Evolutionary conservation across 1,140 invertebrate genomes (phyloP).

Genomic region (Drosophila cardini): DNA sequence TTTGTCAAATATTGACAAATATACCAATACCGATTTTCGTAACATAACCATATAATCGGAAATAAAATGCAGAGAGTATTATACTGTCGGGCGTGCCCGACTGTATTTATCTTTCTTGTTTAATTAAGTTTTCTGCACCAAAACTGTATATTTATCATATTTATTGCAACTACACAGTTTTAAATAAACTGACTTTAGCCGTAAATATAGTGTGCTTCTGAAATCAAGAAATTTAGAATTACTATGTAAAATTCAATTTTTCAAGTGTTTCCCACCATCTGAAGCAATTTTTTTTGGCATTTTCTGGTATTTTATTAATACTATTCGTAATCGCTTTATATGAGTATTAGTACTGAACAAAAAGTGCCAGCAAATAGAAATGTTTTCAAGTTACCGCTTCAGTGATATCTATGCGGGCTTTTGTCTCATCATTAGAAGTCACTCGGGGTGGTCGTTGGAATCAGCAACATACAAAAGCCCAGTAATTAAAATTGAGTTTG

Average conservation of each 20-base stretch:
- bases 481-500: conserved; percentile 72
- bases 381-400: conserved; percentile 48
- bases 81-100: no score
- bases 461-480: conserved; percentile 56
- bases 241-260: background rate
- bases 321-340: conserved; percentile 44
- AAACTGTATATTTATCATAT: no score
- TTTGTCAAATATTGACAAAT: no score
- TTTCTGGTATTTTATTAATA: conserved; percentile 19
- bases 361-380: conserved; percentile 11
- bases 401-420: conserved; percentile 45
- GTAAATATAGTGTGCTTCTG: no score
- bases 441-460: conserved; percentile 66
- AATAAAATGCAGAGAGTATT: no score
- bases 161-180: no score
- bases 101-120: no score
- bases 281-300: conserved; percentile 5
- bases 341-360: conserved; percentile 39
- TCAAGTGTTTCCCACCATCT: conserved; percentile 9
- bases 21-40: no score
- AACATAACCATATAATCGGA: no score
- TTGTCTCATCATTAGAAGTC: conserved; percentile 52
- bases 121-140: no score
- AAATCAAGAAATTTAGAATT: no score
- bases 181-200: no score